Evolutionary conservation across 2,888 invertebrate genomes (phyloP).

Genomic region (Mesorhabditis belari): DNA sequence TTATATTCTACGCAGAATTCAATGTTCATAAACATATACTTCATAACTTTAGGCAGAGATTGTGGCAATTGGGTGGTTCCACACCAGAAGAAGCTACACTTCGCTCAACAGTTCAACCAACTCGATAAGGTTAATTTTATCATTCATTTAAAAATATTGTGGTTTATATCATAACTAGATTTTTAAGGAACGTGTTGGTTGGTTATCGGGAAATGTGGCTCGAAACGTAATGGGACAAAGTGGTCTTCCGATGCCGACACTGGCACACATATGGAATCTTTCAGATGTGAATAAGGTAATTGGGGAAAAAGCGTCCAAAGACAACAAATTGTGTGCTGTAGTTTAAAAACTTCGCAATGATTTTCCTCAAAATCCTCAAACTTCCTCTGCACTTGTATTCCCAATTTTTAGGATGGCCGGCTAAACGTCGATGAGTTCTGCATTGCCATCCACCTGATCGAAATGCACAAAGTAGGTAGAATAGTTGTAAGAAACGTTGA

Average conservation of each 20-base stretch:
- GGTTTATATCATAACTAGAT: background rate
- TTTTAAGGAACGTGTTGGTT: constrained; percentile 32
- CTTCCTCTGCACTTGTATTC: background rate
- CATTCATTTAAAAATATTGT: background rate
- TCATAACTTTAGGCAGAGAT: constrained; percentile 23
- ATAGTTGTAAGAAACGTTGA: background rate
- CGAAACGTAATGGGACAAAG: constrained; percentile 76
- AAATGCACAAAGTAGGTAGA: constrained; percentile 56
- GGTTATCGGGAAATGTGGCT: constrained; percentile 34
- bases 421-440: constrained; percentile 94
- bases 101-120: constrained; percentile 49
- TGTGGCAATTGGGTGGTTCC: constrained; percentile 50
- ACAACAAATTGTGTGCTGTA: background rate
- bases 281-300: constrained; percentile 72
- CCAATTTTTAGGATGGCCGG: constrained; percentile 68
- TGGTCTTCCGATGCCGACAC: constrained; percentile 75
- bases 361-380: background rate
- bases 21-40: background rate
- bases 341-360: background rate
- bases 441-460: constrained; percentile 89
- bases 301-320: background rate
- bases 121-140: constrained; percentile 31
- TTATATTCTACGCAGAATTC: background rate
- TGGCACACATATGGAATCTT: constrained; percentile 93
- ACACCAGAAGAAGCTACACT: constrained; percentile 43